Percentiles rank a stretch among this genome's conserved stretches.
These are phyloP conservation scores for Apocheima hispidaria DNA, from an alignment of 2,888 invertebrate genomes.

Conservation along the genomic window DNA sequence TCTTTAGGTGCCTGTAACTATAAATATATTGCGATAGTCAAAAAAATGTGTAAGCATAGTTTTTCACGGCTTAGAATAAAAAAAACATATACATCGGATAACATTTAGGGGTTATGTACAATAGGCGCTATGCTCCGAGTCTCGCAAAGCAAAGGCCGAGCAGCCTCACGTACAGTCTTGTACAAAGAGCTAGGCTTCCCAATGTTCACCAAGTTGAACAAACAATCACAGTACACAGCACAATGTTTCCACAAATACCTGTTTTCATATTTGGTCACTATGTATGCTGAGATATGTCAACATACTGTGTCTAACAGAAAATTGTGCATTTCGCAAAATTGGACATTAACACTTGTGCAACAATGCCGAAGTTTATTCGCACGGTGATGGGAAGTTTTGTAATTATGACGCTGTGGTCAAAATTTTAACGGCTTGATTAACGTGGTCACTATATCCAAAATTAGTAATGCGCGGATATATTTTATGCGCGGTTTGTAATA, in stretches of 20 bases:
- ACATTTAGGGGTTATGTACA: too few species aligned
- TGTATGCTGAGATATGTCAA: conserved; percentile 30
- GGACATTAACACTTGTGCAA: conserved; percentile 63
- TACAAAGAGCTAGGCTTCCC: background rate
- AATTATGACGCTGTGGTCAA: conserved; percentile 41
- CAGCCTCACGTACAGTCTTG: too few species aligned
- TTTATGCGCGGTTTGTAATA: too few species aligned
- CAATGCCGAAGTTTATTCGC: conserved; percentile 53
- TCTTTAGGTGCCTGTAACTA: too few species aligned
- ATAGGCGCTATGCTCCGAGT: too few species aligned
- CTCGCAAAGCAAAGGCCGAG: too few species aligned
- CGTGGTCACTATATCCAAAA: background rate
- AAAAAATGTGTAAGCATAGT: too few species aligned
- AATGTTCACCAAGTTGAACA: background rate
- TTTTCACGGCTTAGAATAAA: too few species aligned
- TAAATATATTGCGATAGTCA: too few species aligned
- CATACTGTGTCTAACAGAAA: conserved; percentile 41
- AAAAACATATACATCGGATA: too few species aligned
- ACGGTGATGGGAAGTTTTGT: conserved; percentile 64
- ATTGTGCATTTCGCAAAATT: conserved; percentile 64
- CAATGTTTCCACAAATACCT: conserved; percentile 19
- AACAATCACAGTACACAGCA: conserved; percentile 20
- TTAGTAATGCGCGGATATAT: too few species aligned
- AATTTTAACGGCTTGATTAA: conserved; percentile 6
- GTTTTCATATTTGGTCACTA: conserved; percentile 22